Evolutionary conservation across 1,140 invertebrate genomes (phyloP).

Genomic region (Drosophila erecta): DNA sequence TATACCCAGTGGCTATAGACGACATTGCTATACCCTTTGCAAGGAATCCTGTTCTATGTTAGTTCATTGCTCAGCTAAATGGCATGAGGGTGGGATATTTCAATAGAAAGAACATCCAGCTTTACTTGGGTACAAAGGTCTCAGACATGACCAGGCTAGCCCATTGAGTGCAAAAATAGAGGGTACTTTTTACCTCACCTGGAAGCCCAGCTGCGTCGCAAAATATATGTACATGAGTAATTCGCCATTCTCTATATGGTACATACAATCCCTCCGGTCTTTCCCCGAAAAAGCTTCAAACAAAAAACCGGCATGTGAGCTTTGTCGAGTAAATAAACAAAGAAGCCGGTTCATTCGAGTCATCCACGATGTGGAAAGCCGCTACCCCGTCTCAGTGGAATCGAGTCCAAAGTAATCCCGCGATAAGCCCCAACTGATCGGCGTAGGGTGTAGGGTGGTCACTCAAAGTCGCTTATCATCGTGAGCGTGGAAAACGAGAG

Average conservation of each 20-base stretch:
- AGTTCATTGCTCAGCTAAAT: no score
- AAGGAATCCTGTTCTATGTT: no score
- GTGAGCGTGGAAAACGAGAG: slow-evolving; percentile 26
- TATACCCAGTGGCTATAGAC: background rate
- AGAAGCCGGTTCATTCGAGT: background rate
- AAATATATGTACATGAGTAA: slow-evolving; percentile 1
- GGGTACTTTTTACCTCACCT: slow-evolving; percentile 11
- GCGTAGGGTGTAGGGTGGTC: slow-evolving; percentile 29
- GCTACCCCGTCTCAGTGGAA: slow-evolving; percentile 7
- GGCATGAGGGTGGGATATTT: no score
- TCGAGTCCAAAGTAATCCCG: background rate
- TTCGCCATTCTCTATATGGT: background rate
- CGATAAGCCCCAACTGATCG: slow-evolving; percentile 36
- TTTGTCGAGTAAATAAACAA: slow-evolving; percentile 42
- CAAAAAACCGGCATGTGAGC: slow-evolving; percentile 14
- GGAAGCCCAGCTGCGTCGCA: slow-evolving; percentile 31
- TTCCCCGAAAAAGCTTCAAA: slow-evolving; percentile 19
- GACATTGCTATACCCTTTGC: background rate
- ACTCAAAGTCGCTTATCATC: slow-evolving; percentile 43
- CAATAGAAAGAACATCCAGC: no score
- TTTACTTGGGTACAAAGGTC: background rate
- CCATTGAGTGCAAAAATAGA: background rate
- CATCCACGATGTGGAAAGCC: slow-evolving; percentile 12
- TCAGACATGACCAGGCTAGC: no score
- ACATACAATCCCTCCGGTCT: slow-evolving; percentile 7